phyloP scores from a whole-genome alignment of 2,797 vertebrate genomes.

The Telmatherina bonti region DNA sequence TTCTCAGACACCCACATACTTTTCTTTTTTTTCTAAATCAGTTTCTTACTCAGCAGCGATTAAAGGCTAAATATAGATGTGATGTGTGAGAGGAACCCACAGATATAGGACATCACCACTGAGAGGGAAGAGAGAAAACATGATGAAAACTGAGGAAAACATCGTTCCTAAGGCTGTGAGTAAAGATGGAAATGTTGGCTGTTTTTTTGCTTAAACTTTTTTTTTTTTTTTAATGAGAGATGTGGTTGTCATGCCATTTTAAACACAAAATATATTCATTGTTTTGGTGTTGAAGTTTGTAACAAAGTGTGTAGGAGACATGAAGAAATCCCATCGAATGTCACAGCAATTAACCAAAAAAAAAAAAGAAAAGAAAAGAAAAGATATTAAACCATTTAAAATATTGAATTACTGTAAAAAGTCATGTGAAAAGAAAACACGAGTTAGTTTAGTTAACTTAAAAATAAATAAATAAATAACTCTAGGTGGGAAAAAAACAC shows the following conservation, averaged over 20 bases:
- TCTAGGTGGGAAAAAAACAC: no score
- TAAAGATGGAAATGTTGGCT: conserved; percentile 25
- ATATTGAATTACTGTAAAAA: background rate
- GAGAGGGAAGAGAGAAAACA: conserved; percentile 48
- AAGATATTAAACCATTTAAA: conserved; percentile 9
- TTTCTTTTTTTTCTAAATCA: conserved; percentile 32
- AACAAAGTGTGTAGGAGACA: conserved; percentile 2
- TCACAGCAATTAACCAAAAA: conserved; percentile 56
- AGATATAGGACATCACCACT: conserved; percentile 61
- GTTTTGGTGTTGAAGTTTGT: conserved; percentile 24
- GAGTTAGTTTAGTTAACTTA: background rate
- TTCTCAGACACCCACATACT: conserved; percentile 38
- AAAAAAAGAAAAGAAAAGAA: no score
- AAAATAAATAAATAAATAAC: no score
- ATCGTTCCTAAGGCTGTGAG: conserved; percentile 28
- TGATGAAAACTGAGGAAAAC: conserved; percentile 34
- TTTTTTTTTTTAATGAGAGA: conserved; percentile 30
- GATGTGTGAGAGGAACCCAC: conserved; percentile 43
- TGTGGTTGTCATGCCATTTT: conserved; percentile 13
- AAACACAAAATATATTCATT: conserved; percentile 11
- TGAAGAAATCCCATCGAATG: conserved; percentile 50
- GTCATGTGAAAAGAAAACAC: background rate
- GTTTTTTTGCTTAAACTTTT: conserved; percentile 28
- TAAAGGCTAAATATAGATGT: conserved; percentile 65
- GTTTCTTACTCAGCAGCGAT: conserved; percentile 58